phyloP scores from a whole-genome alignment of 35 echinoderm and acorn worm genomes.

The Apostichopus japonicus region DNA sequence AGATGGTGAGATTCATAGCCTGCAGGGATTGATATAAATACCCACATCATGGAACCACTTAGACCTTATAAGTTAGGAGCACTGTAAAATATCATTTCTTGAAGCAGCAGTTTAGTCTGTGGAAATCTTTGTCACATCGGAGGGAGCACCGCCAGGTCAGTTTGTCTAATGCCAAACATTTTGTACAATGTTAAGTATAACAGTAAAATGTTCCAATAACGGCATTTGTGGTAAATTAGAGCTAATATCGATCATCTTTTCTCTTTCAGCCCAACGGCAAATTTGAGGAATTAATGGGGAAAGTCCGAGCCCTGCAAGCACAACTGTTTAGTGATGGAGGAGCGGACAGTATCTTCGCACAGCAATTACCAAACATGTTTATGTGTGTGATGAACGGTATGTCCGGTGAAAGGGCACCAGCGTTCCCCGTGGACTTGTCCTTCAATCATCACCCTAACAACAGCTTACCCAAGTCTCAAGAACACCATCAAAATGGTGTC shows the following conservation, averaged over 20 bases:
- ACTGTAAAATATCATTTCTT: too few relatives aligned
- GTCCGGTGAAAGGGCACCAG: constrained; percentile 42
- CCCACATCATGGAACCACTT: too few relatives aligned
- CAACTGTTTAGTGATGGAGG: constrained; percentile 49
- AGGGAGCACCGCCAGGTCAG: too few relatives aligned
- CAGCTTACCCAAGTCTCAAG: constrained; percentile 17
- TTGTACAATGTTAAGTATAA: too few relatives aligned
- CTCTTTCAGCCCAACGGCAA: constrained; percentile 84
- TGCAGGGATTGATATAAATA: too few relatives aligned
- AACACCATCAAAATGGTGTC: constrained; percentile 33
- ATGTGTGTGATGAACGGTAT: constrained; percentile 53
- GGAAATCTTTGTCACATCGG: too few relatives aligned
- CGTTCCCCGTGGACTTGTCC: constrained; percentile 52
- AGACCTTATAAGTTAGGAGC: too few relatives aligned
- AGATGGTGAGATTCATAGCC: too few relatives aligned
- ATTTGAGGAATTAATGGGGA: constrained; percentile 88
- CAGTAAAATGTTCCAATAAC: too few relatives aligned
- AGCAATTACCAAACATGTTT: constrained; percentile 49
- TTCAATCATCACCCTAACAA: neutral
- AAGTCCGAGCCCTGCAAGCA: constrained; percentile 64
- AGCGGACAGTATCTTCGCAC: constrained; percentile 31
- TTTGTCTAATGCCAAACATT: too few relatives aligned
- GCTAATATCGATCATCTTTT: neutral
- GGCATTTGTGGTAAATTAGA: too few relatives aligned
- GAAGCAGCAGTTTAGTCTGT: too few relatives aligned